phyloP scores from a whole-genome alignment of 1,140 invertebrate genomes.

The Hetaerina americana region DNA sequence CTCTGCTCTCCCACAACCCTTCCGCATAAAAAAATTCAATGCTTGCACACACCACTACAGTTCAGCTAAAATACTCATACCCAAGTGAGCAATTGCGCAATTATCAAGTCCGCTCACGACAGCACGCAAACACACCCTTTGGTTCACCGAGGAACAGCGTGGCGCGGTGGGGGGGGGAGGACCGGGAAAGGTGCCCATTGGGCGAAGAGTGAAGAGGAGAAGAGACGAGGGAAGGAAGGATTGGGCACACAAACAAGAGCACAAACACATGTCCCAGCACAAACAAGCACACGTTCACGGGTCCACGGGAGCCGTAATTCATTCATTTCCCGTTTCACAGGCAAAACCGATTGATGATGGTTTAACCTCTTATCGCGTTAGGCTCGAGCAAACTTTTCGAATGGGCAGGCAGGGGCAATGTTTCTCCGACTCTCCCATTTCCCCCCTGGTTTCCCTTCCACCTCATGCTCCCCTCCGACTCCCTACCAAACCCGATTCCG shows the following conservation, averaged over 20 bases:
- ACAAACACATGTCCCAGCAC: no score
- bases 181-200: no score
- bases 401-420: neutral
- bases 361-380: neutral
- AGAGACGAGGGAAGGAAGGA: no score
- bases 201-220: no score
- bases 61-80: neutral
- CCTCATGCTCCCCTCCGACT: neutral
- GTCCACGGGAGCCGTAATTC: neutral
- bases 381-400: neutral
- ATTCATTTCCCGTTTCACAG: neutral
- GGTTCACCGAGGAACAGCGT: neutral
- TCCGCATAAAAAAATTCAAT: no score
- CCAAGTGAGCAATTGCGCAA: neutral
- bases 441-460: neutral
- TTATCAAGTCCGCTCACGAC: neutral
- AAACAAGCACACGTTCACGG: neutral
- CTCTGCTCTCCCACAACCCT: no score
- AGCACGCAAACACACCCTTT: neutral
- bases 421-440: no score
- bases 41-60: no score
- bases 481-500: no score
- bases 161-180: no score
- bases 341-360: neutral
- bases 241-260: no score